Base-by-base conservation (phyloP, 2,797 vertebrate genomes). In the Anabas testudineus region DNA sequence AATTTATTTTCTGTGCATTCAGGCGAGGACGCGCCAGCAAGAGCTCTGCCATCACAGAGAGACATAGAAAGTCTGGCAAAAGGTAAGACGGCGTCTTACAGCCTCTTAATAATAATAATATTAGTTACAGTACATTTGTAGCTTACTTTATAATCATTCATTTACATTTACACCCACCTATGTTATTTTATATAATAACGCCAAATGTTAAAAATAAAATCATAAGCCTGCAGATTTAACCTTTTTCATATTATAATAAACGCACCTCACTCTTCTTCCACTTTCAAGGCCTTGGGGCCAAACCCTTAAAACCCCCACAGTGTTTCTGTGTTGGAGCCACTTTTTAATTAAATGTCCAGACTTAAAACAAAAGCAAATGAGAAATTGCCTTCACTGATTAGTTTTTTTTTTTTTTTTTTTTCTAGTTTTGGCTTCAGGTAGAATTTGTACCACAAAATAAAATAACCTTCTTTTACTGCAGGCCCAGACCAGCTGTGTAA, bases 51-150 rank as follows among this genome's bases (percentile, higher is more conserved):
- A 80, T 64, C 95, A 85, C 95, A 97, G 73, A 97, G 96, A 87
- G 93, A 95, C 81, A 93, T 97, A 58, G 95, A 97, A 86, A 95
- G 92, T 84, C 85, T 98, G 93, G 97, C 97, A 69, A 98, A 97
- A 96, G 97, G 97, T 99, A 94, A 93, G 93, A 76, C 28, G 0
- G 30, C 74, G 41, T 58, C 18, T 54, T 47, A 59, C n/a, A n/a
- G n/a, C n/a, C n/a, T n/a, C n/a, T 32, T 21, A n/a, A n/a, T n/a
- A n/a, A n/a, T n/a, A n/a, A n/a, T n/a, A n/a, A n/a, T n/a, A n/a
- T n/a, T n/a, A n/a, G n/a, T n/a, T n/a, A n/a, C n/a, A n/a, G n/a
- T n/a, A n/a, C n/a, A n/a, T n/a, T n/a, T n/a, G n/a, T n/a, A n/a
- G n/a, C n/a, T n/a, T n/a, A n/a, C n/a, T n/a, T n/a, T n/a, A n/a